These are phyloP conservation scores for Stercorarius parasiticus DNA, from an alignment of 2,113 vertebrate species.

Conservation along the genomic window DNA sequence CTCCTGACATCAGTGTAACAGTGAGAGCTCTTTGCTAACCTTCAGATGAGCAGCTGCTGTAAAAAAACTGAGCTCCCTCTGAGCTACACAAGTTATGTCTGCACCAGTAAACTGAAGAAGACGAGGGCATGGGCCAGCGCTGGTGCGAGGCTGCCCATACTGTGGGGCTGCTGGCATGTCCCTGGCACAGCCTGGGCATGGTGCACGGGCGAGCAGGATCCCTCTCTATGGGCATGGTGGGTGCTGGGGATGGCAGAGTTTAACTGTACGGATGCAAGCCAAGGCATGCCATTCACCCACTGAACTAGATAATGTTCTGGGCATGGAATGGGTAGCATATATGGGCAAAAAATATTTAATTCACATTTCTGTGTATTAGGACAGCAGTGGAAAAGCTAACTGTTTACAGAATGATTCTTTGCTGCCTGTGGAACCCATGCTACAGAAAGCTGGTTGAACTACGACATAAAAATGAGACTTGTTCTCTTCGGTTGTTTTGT, in stretches of 20 bases:
- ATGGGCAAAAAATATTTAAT: neutral
- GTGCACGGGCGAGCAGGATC: neutral
- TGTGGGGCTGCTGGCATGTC: neutral
- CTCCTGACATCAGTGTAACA: neutral
- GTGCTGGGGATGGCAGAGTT: neutral
- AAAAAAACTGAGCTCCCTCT: neutral
- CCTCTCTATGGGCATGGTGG: neutral
- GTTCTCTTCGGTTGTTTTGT: neutral
- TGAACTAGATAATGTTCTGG: neutral
- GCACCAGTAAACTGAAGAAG: neutral
- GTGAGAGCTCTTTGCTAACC: neutral
- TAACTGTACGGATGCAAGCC: neutral
- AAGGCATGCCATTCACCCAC: neutral
- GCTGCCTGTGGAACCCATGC: neutral
- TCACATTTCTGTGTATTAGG: neutral
- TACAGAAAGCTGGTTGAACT: neutral
- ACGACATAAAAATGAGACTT: neutral
- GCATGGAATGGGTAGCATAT: neutral
- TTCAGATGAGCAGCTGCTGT: neutral
- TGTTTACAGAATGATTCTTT: neutral
- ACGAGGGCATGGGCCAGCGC: rapidly evolving
- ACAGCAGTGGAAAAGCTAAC: neutral
- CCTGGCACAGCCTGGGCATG: neutral
- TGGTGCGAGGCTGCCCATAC: neutral
- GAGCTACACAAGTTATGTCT: neutral